Conservation (phyloP, 1,140 invertebrate species). For the Musca domestica region DNA sequence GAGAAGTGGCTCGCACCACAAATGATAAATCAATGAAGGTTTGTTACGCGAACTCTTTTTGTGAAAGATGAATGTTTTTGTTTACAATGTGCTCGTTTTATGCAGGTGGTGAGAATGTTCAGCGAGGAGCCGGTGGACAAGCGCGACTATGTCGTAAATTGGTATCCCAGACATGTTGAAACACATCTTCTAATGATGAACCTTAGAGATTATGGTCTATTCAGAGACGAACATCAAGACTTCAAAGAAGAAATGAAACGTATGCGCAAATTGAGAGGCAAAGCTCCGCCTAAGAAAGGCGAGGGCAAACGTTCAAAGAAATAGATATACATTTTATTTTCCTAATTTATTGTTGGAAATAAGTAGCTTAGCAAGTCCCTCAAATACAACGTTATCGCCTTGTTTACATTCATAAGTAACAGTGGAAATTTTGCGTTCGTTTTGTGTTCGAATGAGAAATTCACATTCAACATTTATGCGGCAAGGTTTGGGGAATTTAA, state of each 20-base stretch:
- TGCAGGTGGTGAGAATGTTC: constrained; percentile 70
- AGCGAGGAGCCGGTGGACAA: constrained; percentile 73
- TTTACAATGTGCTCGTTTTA: constrained; percentile 14
- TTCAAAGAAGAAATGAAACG: constrained; percentile 88
- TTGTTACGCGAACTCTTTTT: constrained; percentile 35
- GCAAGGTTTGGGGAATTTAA: constrained; percentile 78
- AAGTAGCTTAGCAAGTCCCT: constrained; percentile 68
- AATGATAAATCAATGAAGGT: constrained; percentile 71
- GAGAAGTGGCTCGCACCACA: constrained; percentile 77
- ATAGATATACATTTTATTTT: constrained; percentile 29
- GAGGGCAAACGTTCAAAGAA: constrained; percentile 56
- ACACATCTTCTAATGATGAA: constrained; percentile 69
- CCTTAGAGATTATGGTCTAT: constrained; percentile 75
- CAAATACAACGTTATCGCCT: constrained; percentile 66
- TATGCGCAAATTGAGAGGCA: constrained; percentile 74
- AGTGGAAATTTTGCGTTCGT: constrained; percentile 71
- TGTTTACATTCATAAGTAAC: constrained; percentile 72
- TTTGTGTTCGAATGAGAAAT: constrained; percentile 67
- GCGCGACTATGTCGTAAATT: constrained; percentile 71
- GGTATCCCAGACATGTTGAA: constrained; percentile 84
- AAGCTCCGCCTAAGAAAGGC: constrained; percentile 63
- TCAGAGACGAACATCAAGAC: constrained; percentile 86
- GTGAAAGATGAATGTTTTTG: constrained; percentile 11
- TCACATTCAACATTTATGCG: constrained; percentile 71
- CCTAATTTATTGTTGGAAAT: constrained; percentile 28